Percentiles rank a stretch among this genome's conserved stretches.
These are phyloP conservation scores for Aphelinus certus DNA, from an alignment of 1,140 invertebrate genomes.

Conservation along the genomic window DNA sequence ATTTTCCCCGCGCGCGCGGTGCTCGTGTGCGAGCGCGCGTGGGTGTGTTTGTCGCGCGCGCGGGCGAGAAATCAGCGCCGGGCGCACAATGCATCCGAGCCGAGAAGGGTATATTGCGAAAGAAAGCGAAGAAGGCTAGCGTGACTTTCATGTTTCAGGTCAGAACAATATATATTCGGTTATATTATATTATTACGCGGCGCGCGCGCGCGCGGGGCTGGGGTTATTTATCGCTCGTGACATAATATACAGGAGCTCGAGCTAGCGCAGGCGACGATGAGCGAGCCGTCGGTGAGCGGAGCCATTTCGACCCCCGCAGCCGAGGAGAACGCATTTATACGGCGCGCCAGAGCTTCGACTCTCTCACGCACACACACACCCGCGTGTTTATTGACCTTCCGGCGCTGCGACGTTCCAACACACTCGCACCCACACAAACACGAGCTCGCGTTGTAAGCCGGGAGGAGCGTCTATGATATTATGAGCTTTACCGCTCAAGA, in stretches of 20 bases:
- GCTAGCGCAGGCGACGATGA: conserved; percentile 21
- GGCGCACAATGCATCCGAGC: not conserved
- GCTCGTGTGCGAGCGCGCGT: too few relatives aligned
- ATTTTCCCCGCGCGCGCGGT: too few relatives aligned
- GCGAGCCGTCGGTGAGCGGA: conserved; percentile 40
- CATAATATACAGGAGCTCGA: conserved; percentile 40
- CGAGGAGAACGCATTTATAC: conserved; percentile 6
- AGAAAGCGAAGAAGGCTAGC: conserved; percentile 46
- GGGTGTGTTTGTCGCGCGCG: too few relatives aligned
- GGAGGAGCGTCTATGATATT: conserved; percentile 12
- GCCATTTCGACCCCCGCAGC: conserved; percentile 17
- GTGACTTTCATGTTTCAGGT: conserved; percentile 62
- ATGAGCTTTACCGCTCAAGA: conserved; percentile 8
- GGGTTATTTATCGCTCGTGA: conserved; percentile 54
- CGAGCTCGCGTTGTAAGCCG: not conserved
- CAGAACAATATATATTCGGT: conserved; percentile 60
- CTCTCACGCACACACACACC: conserved; percentile 6
- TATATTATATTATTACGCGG: conserved; percentile 59
- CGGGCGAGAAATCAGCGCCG: not conserved
- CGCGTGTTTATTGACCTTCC: conserved; percentile 39
- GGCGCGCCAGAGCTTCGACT: conserved; percentile 35
- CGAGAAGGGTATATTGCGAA: conserved; percentile 22
- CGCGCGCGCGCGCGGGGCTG: conserved; percentile 14
- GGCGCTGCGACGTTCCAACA: conserved; percentile 7
- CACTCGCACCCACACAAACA: not conserved